Evolutionary conservation across 1,140 invertebrate genomes (phyloP).

Genomic region (Aphelinus certus): DNA sequence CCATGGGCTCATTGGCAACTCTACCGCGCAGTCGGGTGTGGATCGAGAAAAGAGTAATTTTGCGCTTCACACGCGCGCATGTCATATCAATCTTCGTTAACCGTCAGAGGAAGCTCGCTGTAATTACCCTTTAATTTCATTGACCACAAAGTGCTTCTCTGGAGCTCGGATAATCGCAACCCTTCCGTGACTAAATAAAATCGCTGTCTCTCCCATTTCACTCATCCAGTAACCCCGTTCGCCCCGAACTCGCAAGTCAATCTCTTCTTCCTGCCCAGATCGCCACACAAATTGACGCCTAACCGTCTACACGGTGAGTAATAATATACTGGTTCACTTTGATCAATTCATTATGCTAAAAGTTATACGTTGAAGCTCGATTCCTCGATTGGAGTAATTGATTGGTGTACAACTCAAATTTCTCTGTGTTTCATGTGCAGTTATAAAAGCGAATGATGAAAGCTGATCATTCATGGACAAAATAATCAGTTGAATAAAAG

Average conservation of each 20-base stretch:
- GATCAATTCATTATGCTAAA: too few relatives aligned
- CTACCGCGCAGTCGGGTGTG: neutral
- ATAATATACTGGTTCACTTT: too few relatives aligned
- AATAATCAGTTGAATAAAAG: too few relatives aligned
- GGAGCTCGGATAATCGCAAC: conserved; percentile 31
- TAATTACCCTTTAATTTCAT: conserved; percentile 53
- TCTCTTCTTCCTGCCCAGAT: neutral
- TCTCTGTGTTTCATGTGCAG: too few relatives aligned
- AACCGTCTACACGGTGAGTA: too few relatives aligned
- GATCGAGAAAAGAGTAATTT: conserved; percentile 42
- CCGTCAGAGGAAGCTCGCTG: conserved; percentile 43
- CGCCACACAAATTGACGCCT: too few relatives aligned
- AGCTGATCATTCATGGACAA: too few relatives aligned
- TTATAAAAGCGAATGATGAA: too few relatives aligned
- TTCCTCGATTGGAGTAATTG: too few relatives aligned
- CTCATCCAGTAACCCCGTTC: conserved; percentile 28
- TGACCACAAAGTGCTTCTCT: conserved; percentile 42
- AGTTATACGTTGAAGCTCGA: too few relatives aligned
- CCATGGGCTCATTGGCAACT: conserved; percentile 26
- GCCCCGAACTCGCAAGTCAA: conserved; percentile 3
- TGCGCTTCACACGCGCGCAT: conserved; percentile 35
- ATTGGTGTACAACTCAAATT: too few relatives aligned
- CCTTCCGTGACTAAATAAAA: conserved; percentile 42
- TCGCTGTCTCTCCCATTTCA: conserved; percentile 12
- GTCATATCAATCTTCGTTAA: conserved; percentile 52